phyloP scores from a whole-genome alignment of 2,888 invertebrate species.

The Pollenia griseotomentosa region DNA sequence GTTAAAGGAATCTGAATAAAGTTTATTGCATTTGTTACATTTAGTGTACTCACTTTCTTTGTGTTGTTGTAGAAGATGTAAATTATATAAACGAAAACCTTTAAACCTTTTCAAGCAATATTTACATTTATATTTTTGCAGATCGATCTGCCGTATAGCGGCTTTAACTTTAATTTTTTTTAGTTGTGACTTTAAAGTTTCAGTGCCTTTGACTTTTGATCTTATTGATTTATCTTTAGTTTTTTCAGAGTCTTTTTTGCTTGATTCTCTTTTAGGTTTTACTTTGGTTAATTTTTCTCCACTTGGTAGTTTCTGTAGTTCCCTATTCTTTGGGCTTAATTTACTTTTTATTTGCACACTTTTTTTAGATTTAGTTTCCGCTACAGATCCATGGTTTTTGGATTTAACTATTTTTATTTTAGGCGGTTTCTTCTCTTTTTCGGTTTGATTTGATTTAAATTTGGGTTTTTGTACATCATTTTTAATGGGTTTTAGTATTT shows the following conservation, averaged over 20 bases:
- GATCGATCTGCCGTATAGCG: slow-evolving; percentile 68
- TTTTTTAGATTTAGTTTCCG: slow-evolving; percentile 22
- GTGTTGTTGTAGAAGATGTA: slow-evolving; percentile 70
- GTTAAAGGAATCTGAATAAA: background rate
- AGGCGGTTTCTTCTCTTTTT: slow-evolving; percentile 2
- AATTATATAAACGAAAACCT: slow-evolving; percentile 72
- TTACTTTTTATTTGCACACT: slow-evolving; percentile 42
- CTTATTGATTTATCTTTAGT: slow-evolving; percentile 10
- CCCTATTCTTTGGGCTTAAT: slow-evolving; percentile 57
- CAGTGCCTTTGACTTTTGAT: slow-evolving; percentile 14
- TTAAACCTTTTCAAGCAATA: slow-evolving; percentile 70
- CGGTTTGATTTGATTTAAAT: background rate
- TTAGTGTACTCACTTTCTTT: slow-evolving; percentile 53
- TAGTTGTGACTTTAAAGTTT: slow-evolving; percentile 20
- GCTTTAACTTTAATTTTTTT: slow-evolving; percentile 71
- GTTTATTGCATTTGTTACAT: slow-evolving; percentile 57
- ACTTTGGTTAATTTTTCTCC: slow-evolving; percentile 49
- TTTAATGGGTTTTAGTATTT: slow-evolving; percentile 16
- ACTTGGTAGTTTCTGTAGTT: slow-evolving; percentile 13
- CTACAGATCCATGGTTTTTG: background rate
- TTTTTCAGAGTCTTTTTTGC: slow-evolving; percentile 20
- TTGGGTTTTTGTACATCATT: slow-evolving; percentile 48
- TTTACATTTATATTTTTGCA: slow-evolving; percentile 73
- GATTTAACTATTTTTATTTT: background rate
- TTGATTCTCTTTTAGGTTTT: slow-evolving; percentile 39